Conservation (phyloP, 1,140 invertebrate species). For the Cecropterus lyciades region DNA sequence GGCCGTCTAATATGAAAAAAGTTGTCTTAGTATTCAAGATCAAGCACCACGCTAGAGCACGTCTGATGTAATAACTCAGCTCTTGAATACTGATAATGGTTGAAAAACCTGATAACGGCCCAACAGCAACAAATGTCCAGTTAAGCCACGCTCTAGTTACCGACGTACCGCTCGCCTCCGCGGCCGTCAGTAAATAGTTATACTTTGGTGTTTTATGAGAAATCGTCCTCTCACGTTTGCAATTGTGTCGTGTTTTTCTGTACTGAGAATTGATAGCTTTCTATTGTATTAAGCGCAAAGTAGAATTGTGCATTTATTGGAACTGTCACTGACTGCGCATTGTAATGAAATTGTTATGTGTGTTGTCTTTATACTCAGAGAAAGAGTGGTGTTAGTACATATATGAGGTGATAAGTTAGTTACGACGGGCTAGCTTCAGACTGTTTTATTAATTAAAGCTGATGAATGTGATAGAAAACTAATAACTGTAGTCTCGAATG, state of each 20-base stretch:
- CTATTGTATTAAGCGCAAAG: neutral
- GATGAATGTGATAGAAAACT: no score
- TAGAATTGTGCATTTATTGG: neutral
- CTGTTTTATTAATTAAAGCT: no score
- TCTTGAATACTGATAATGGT: constrained; percentile 16
- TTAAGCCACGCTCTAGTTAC: constrained; percentile 66
- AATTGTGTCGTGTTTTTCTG: neutral
- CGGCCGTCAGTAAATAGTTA: constrained; percentile 16
- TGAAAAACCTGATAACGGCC: constrained; percentile 58
- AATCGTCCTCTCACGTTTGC: neutral
- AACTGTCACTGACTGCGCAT: neutral
- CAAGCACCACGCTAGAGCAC: no score
- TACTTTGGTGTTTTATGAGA: constrained; percentile 1
- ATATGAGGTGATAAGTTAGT: no score
- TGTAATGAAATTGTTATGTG: no score
- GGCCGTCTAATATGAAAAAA: no score
- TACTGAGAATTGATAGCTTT: neutral
- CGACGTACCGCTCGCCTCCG: constrained; percentile 39
- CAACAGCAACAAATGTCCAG: constrained; percentile 48
- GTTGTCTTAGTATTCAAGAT: no score
- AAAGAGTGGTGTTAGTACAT: no score
- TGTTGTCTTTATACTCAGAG: no score
- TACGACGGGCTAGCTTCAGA: no score
- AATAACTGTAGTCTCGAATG: no score
- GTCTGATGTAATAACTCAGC: constrained; percentile 3